phyloP scores from a whole-genome alignment of 2,113 vertebrate genomes.

The Atherinomorus stipes region DNA sequence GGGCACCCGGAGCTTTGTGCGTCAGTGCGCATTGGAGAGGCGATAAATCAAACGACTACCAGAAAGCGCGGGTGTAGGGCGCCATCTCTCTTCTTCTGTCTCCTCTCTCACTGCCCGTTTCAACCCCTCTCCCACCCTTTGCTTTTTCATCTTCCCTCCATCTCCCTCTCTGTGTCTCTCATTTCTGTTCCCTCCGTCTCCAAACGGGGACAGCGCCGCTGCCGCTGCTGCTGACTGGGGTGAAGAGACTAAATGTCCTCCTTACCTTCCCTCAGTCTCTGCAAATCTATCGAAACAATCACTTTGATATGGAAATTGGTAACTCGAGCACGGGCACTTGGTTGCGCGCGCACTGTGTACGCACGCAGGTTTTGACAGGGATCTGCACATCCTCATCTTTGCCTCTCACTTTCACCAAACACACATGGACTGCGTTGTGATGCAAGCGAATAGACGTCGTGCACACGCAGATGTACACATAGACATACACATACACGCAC shows the following conservation, averaged over 20 bases:
- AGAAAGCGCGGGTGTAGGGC: conserved; percentile 54
- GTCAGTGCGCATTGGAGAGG: conserved; percentile 76
- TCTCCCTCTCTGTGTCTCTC: conserved; percentile 8
- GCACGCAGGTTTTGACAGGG: not conserved
- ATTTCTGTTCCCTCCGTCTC: conserved; percentile 22
- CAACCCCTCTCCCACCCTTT: not conserved
- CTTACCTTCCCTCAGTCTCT: not conserved
- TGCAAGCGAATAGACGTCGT: not conserved
- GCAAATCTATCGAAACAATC: conserved; percentile 13
- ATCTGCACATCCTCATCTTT: conserved; percentile 1
- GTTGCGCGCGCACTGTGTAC: conserved; percentile 1
- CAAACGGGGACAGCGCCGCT: conserved; percentile 13
- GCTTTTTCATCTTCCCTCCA: conserved; percentile 15
- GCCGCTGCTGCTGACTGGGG: conserved; percentile 8
- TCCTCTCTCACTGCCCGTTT: not conserved
- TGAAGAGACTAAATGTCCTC: not conserved
- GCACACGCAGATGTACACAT: not conserved
- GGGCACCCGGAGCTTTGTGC: conserved; percentile 68
- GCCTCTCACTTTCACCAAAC: not conserved
- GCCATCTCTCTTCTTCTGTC: conserved; percentile 41
- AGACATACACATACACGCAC: not conserved
- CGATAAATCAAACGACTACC: conserved; percentile 74
- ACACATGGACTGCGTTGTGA: conserved; percentile 4
- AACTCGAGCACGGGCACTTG: not conserved
- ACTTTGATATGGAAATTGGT: conserved; percentile 54